phyloP scores from a whole-genome alignment of 2,113 vertebrate genomes.

The Erpornis zantholeuca region DNA sequence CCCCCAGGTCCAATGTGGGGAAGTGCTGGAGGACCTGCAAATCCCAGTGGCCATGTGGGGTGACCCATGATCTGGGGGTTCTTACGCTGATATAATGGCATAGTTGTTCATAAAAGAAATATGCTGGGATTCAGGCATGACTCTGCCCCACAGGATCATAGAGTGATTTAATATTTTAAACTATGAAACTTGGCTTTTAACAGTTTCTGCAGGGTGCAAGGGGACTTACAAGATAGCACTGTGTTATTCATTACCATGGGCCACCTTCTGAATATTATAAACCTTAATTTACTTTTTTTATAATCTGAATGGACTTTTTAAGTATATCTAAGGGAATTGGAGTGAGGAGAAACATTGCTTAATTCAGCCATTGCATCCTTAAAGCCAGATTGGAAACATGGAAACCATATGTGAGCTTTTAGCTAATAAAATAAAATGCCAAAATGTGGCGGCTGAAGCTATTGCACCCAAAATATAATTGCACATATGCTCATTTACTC shows the following conservation, averaged over 20 bases:
- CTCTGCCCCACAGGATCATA: slow-evolving; percentile 25
- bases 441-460: slow-evolving; percentile 72
- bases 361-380: slow-evolving; percentile 71
- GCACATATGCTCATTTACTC: slow-evolving; percentile 79
- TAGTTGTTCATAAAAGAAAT: neutral
- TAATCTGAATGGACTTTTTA: slow-evolving; percentile 66
- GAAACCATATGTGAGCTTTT: slow-evolving; percentile 82
- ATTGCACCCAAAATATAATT: slow-evolving; percentile 79
- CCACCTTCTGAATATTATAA: slow-evolving; percentile 64
- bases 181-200: slow-evolving; percentile 48
- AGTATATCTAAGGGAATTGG: slow-evolving; percentile 53
- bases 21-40: neutral
- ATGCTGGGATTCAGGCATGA: neutral
- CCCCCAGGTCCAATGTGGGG: neutral
- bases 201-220: slow-evolving; percentile 38
- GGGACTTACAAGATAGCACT: slow-evolving; percentile 51
- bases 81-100: neutral
- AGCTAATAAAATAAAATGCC: slow-evolving; percentile 80
- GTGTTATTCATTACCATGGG: slow-evolving; percentile 48
- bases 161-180: slow-evolving; percentile 47
- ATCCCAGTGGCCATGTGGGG: neutral
- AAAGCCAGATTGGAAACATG: slow-evolving; percentile 76
- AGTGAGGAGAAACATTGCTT: slow-evolving; percentile 67
- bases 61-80: neutral
- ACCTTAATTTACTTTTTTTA: slow-evolving; percentile 65